phyloP scores from a whole-genome alignment of 2,113 vertebrate species.

The Sakesphorus luctuosus region DNA sequence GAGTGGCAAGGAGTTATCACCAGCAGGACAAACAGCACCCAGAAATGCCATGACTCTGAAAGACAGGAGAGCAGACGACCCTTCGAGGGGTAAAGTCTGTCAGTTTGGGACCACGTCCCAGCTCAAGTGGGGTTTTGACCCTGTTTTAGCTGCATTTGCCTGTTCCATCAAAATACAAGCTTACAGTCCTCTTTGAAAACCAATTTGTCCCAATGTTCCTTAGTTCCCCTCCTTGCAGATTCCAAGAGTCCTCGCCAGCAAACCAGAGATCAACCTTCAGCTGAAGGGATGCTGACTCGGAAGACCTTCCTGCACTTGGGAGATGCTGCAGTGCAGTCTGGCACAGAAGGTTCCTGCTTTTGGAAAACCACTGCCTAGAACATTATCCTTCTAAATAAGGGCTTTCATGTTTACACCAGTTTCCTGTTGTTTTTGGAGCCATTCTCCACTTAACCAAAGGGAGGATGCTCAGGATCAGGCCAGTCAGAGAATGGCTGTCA shows the following conservation, averaged over 20 bases:
- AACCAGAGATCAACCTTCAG: constrained; percentile 1
- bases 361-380: constrained; percentile 27
- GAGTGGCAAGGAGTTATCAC: constrained; percentile 20
- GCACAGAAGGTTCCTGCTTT: constrained; percentile 48
- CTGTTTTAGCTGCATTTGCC: constrained; percentile 21
- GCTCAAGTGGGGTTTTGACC: not conserved
- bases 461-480: not conserved
- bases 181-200: constrained; percentile 1
- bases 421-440: constrained; percentile 15
- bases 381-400: not conserved
- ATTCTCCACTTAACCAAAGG: not conserved
- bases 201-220: not conserved
- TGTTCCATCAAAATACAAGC: constrained; percentile 15
- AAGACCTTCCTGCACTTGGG: constrained; percentile 1
- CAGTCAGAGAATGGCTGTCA: not conserved
- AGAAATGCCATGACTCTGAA: constrained; percentile 77
- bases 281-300: constrained; percentile 23
- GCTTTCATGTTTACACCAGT: not conserved
- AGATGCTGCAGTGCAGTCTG: constrained; percentile 48
- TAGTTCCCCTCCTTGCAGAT: not conserved
- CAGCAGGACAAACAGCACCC: constrained; percentile 79
- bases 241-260: constrained; percentile 21
- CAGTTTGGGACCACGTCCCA: not conserved
- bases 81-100: constrained; percentile 26
- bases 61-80: constrained; percentile 66